phyloP scores from a whole-genome alignment of 2,797 vertebrate species.

The Cossypha polioptera region DNA sequence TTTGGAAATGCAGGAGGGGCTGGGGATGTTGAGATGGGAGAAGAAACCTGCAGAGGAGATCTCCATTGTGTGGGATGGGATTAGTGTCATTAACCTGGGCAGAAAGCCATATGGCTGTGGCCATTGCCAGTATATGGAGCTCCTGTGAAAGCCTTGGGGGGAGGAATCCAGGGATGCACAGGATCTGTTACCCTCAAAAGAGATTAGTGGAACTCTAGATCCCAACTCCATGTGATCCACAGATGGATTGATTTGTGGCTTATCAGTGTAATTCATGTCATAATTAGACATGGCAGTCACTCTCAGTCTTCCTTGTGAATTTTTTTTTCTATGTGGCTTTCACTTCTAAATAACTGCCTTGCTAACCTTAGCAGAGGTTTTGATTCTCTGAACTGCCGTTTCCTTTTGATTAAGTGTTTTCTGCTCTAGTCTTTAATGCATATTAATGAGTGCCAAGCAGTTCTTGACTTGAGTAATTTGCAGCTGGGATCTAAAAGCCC shows the following conservation, averaged over 20 bases:
- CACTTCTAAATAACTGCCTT: not conserved
- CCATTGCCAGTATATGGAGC: not conserved
- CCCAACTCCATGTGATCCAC: not conserved
- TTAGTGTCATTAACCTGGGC: not conserved
- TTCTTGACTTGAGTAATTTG: constrained; percentile 43
- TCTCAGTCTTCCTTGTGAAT: not conserved
- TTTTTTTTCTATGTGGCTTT: not conserved
- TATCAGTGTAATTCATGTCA: not conserved
- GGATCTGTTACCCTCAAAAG: not conserved
- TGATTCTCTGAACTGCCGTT: constrained; percentile 18
- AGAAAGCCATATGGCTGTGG: not conserved
- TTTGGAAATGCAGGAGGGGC: not conserved
- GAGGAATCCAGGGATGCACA: not conserved
- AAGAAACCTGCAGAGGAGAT: not conserved
- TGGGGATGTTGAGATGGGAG: not conserved
- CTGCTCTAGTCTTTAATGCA: constrained; percentile 21
- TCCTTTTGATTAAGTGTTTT: constrained; percentile 59
- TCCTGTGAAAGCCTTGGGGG: not conserved
- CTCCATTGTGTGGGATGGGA: accelerated
- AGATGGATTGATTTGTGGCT: not conserved
- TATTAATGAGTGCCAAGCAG: constrained; percentile 47
- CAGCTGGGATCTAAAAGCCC: not conserved
- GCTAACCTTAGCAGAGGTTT: constrained; percentile 10
- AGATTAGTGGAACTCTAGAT: not conserved
- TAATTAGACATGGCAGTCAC: not conserved